phyloP scores from a whole-genome alignment of 2,888 invertebrate species.

The Megamerina dolium region DNA sequence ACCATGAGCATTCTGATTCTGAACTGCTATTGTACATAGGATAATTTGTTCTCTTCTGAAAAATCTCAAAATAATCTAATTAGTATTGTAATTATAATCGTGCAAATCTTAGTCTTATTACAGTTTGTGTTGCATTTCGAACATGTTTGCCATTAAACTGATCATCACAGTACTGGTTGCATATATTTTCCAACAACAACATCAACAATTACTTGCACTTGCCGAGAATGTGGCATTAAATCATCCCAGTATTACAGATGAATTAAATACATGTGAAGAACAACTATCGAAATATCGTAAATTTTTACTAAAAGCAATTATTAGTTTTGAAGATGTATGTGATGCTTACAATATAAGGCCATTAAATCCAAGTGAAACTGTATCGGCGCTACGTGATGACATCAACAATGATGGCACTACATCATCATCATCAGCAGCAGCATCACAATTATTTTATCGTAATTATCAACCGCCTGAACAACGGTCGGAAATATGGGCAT shows the following conservation, averaged over 20 bases:
- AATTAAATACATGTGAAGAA: conserved; percentile 36
- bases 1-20: no score
- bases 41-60: no score
- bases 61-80: no score
- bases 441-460: conserved; percentile 20
- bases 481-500: conserved; percentile 41
- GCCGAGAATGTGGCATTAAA: no score
- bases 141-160: conserved; percentile 12
- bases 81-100: no score
- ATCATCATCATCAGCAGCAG: conserved; percentile 10
- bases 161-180: conserved; percentile 5
- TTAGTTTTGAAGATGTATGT: conserved; percentile 46
- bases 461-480: conserved; percentile 36
- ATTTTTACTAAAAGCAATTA: conserved; percentile 41
- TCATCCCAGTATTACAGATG: conserved; percentile 19
- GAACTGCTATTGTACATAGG: no score
- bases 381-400: not conserved
- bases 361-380: conserved; percentile 11
- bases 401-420: not conserved
- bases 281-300: conserved; percentile 42
- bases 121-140: no score
- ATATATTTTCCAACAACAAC: conserved; percentile 13
- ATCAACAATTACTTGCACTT: no score
- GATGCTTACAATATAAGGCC: conserved; percentile 35
- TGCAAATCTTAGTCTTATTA: no score